Conservation (phyloP, 1,140 invertebrate species). For the Drosophila littoralis region DNA sequence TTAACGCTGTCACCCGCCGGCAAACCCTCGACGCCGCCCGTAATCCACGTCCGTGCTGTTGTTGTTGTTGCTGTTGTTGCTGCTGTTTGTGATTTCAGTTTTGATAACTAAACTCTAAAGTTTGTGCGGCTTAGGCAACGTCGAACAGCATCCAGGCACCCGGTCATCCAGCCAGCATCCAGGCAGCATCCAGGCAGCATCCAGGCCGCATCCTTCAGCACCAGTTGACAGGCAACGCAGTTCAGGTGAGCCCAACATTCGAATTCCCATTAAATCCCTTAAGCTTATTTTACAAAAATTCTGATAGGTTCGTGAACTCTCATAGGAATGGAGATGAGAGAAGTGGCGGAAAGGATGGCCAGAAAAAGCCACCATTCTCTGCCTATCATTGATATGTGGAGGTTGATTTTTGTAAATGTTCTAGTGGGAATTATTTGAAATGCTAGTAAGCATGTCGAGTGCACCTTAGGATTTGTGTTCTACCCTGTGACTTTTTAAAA, state of each 20-base stretch:
- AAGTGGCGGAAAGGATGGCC: too few relatives aligned
- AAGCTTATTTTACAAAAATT: conserved; percentile 11
- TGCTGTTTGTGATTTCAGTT: conserved; percentile 61
- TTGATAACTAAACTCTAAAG: conserved; percentile 50
- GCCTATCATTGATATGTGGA: too few relatives aligned
- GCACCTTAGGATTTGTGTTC: too few relatives aligned
- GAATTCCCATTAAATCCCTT: conserved; percentile 10
- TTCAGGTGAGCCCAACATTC: conserved; percentile 25
- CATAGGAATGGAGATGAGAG: neutral
- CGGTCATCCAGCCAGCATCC: conserved; percentile 11
- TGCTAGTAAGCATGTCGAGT: too few relatives aligned
- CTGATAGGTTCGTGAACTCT: conserved; percentile 8
- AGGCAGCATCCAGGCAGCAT: conserved; percentile 18
- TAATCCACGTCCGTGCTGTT: conserved; percentile 1
- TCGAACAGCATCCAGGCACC: conserved; percentile 38
- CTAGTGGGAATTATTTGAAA: too few relatives aligned
- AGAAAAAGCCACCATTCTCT: too few relatives aligned
- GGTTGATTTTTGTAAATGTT: too few relatives aligned
- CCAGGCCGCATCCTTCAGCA: conserved; percentile 37
- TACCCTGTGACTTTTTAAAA: too few relatives aligned
- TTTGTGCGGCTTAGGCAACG: conserved; percentile 56
- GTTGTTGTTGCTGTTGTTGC: conserved; percentile 25
- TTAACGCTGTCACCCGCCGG: conserved; percentile 36
- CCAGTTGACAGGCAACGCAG: conserved; percentile 29
- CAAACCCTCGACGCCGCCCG: conserved; percentile 11